A percentile compares a stretch with the other conserved stretches of the same genome.
phyloP scores from a whole-genome alignment of 2,113 vertebrate species.

The Dendrocopos noguchii region DNA sequence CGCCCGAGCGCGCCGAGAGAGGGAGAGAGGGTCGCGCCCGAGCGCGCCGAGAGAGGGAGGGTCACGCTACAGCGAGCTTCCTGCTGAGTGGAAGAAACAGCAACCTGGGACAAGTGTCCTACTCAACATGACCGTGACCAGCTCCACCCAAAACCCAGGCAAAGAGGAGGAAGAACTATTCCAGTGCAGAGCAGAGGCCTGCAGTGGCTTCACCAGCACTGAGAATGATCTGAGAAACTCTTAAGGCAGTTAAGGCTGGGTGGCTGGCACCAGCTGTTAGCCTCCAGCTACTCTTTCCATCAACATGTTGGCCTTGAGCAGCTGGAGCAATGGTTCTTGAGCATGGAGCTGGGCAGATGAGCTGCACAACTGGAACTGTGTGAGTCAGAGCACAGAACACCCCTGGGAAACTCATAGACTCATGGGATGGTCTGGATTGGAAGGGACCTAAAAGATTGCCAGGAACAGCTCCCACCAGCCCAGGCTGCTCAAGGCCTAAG shows the following conservation, averaged over 20 bases:
- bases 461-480: too few species aligned
- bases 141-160: background rate
- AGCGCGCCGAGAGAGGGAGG: conserved; percentile 61
- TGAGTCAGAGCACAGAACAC: background rate
- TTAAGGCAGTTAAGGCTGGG: background rate
- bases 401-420: background rate
- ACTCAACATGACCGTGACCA: background rate
- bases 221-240: background rate
- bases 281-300: background rate
- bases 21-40: too few species aligned
- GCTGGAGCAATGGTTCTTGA: background rate
- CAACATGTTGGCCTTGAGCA: background rate
- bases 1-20: conserved; percentile 60
- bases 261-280: background rate
- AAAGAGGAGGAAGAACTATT: background rate
- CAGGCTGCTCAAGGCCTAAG: too few species aligned
- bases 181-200: background rate
- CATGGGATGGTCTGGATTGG: too few species aligned
- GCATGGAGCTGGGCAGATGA: background rate
- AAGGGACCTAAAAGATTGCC: too few species aligned
- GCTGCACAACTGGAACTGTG: background rate
- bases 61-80: background rate
- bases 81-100: background rate
- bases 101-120: background rate
- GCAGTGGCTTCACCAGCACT: background rate